Evolutionary conservation across 2,888 invertebrate genomes (phyloP), one percentile per base, ranked within the genome.

Genomic region (Stegophylla sp.): DNA sequence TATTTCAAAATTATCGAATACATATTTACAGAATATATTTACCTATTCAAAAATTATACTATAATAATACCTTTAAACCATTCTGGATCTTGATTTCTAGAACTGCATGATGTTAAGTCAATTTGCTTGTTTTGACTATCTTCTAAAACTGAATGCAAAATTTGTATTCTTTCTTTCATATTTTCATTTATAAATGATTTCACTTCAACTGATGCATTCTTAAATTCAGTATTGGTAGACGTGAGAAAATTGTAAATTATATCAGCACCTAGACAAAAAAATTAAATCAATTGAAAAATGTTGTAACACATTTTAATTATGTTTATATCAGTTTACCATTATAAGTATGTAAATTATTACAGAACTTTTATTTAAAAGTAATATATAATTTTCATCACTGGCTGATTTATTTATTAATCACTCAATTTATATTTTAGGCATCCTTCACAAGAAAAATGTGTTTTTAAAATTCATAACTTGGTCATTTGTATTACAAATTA

Each of bases 151-250:
- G 87, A 86, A 0, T 88, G 87, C 73, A 89, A 84, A 79, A 88
- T 87, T 84, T 86, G 86, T 17, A 90, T 88, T 85, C 90, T 90
- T 79, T 86, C 87, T 86, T 89, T 90, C 85, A 90, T 87, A 85
- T 93, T 91, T 83, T 91, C 91, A 82, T 89, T 91, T 83, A 94
- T 91, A 85, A 94, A 94, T 85, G 92, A 90, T 83, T 91, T 90
- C 13, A 92, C 91, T 83, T 91, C 90, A 84, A 90, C 89, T 0
- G 93, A 93, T 0, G 92, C 91, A 66, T 89, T 90, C 66, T 94
- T 88, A 85, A 90, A 91, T 84, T 92, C 91, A 83, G 90, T 89
- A 86, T 91, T 91, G 3, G 91, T 89, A 83, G 90, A 89, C 83
- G 91, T 88, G 83, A 93, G 90, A 82, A 92, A 89, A 84, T 91